Conservation (phyloP, 2,113 vertebrate genomes). For the Ophthalmolycus amberensis region DNA sequence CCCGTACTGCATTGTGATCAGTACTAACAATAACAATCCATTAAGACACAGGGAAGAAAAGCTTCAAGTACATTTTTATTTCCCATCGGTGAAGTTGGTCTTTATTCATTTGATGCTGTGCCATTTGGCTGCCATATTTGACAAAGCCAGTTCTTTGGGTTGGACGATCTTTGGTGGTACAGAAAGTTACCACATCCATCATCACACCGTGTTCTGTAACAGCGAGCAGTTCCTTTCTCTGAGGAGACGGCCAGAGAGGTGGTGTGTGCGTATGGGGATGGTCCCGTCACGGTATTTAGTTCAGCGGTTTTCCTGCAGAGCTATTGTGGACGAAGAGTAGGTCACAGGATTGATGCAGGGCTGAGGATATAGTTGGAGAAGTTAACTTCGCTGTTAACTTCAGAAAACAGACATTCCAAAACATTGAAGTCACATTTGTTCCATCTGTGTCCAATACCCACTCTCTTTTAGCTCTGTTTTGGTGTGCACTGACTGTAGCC, state of each 20-base stretch:
- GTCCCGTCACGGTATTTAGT: constrained; percentile 41
- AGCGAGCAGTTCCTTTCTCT: constrained; percentile 45
- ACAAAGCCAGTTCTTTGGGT: constrained; percentile 61
- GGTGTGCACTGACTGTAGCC: not conserved
- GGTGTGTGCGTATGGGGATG: not conserved
- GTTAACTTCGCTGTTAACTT: constrained; percentile 8
- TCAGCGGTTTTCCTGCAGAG: constrained; percentile 42
- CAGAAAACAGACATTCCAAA: not conserved
- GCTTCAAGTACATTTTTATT: not conserved
- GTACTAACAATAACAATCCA: constrained; percentile 22
- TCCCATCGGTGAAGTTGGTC: constrained; percentile 24
- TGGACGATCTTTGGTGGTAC: constrained; percentile 64
- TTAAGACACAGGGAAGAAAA: constrained; percentile 22
- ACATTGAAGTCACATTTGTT: not conserved
- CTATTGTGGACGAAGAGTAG: constrained; percentile 39
- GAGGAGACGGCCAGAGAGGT: constrained; percentile 33
- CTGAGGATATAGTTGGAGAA: not conserved
- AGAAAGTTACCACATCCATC: constrained; percentile 69
- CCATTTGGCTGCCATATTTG: constrained; percentile 30
- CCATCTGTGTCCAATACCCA: not conserved
- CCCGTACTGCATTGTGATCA: constrained; percentile 39
- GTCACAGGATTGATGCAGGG: constrained; percentile 13
- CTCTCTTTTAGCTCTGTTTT: not conserved
- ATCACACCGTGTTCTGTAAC: constrained; percentile 42
- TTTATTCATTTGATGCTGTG: constrained; percentile 39